Conservation (phyloP, 2,888 invertebrate species). For the Galeopsomyia nigrocyanea region DNA sequence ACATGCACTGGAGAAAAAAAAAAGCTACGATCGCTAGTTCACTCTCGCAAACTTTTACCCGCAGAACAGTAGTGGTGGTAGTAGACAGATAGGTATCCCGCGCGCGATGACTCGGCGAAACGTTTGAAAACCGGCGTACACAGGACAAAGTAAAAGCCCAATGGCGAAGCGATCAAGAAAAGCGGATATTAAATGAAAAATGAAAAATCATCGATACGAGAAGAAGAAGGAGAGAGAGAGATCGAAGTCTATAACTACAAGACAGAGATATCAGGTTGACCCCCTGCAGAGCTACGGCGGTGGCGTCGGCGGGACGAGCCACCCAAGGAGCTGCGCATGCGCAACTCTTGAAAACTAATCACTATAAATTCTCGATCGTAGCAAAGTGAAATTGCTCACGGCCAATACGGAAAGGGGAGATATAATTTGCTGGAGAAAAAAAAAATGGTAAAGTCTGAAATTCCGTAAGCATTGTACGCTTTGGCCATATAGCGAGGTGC, state of each 20-base stretch:
- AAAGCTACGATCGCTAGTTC: too few species aligned
- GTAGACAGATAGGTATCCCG: too few species aligned
- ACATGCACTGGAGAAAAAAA: too few species aligned
- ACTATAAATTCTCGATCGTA: slow-evolving; percentile 18
- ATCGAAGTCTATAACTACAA: slow-evolving; percentile 45
- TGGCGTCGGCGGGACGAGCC: slow-evolving; percentile 54
- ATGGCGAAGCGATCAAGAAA: background rate
- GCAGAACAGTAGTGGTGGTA: too few species aligned
- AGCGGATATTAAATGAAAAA: slow-evolving; percentile 30
- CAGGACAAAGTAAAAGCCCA: background rate
- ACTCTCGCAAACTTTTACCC: too few species aligned
- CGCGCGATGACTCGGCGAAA: too few species aligned
- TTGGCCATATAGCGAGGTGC: too few species aligned
- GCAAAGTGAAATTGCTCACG: slow-evolving; percentile 15
- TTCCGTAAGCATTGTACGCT: too few species aligned
- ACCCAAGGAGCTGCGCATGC: slow-evolving; percentile 60
- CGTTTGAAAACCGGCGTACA: background rate
- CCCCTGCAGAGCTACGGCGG: slow-evolving; percentile 56
- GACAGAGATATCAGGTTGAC: slow-evolving; percentile 47
- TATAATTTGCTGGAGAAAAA: too few species aligned
- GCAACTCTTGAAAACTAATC: slow-evolving; percentile 39
- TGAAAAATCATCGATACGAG: slow-evolving; percentile 18
- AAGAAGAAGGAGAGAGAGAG: slow-evolving; percentile 48
- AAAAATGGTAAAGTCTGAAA: too few species aligned
- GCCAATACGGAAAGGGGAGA: background rate